phyloP scores from a whole-genome alignment of 1,140 invertebrate genomes.

The Drosophila setifemur region DNA sequence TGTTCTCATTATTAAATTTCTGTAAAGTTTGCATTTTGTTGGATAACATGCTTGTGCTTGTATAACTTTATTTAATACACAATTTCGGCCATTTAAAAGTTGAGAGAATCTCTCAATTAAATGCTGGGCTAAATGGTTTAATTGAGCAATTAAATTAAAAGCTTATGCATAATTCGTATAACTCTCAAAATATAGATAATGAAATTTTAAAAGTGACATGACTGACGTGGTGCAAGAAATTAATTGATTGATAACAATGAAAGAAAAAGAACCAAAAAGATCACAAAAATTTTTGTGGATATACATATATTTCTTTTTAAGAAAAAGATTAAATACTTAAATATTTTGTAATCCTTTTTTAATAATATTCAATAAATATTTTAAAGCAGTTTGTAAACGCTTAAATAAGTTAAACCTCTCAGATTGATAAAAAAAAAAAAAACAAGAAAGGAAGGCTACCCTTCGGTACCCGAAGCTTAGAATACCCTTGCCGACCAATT shows the following conservation, averaged over 20 bases:
- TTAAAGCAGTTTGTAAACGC: too few relatives aligned
- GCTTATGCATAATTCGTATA: constrained; percentile 27
- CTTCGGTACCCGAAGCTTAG: too few relatives aligned
- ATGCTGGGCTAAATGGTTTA: constrained; percentile 17
- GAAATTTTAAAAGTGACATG: constrained; percentile 2
- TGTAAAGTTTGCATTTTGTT: background rate
- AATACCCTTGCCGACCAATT: too few relatives aligned
- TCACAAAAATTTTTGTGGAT: too few relatives aligned
- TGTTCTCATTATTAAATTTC: background rate
- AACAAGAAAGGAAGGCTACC: too few relatives aligned
- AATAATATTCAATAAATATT: background rate
- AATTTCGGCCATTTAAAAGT: background rate
- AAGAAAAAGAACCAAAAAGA: background rate
- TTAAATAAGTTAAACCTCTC: too few relatives aligned
- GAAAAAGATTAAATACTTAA: background rate
- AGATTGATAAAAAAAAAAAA: too few relatives aligned
- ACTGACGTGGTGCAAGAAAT: background rate
- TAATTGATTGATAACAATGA: constrained; percentile 6
- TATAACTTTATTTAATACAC: too few relatives aligned
- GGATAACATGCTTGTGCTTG: too few relatives aligned
- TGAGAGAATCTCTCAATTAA: constrained; percentile 1
- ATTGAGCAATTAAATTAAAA: constrained; percentile 22
- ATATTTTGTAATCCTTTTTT: background rate
- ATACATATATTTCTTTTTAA: background rate
- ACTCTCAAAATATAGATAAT: constrained; percentile 1